Base-by-base conservation (phyloP, 2,797 vertebrate genomes). In the Liasis olivaceus region DNA sequence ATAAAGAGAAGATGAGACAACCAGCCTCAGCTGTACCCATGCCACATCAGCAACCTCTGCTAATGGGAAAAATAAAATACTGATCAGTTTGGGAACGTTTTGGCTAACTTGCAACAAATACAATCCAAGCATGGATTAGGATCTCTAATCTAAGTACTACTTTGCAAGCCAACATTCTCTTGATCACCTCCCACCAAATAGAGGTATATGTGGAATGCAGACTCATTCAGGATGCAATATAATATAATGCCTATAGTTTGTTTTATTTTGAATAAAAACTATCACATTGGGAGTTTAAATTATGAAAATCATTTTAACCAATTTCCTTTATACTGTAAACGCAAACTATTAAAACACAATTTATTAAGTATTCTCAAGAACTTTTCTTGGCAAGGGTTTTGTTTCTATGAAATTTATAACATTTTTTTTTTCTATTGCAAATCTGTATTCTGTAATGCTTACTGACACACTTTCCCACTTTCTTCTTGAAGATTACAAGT, bases 401-500 rank as follows among this genome's bases (percentile, higher is more conserved):
- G 9, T 36, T 64, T 88, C 81, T 85, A 51, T 56, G 58, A 28
- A 31, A 93, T 31, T 51, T 36, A 64, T 88, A 84, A 59, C 47
- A 60, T 15, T 47, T 12, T 63, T 64, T n/a, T 64, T n/a, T 87
- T 77, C 28, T 20, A 51, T 85, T 66, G 60, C 36, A 91, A 59
- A 91, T 91, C 24, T 26, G 59, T 31, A 51, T 91, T 62, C 22
- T 5, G 42, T 84, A 85, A 85, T 20, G 15, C 88, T 91, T 89
- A 60, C 60, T 72, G 81, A 85, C 42, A 54, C 56, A 72, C n/a
- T 26, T 54, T 54, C 85, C 42, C 42, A 47, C 51, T 85, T 89
- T 24, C 63, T 66, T 91, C 63, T 54, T 72, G 36, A 91, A 47
- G 63, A 91, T 89, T 69, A 89, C 86, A 87, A 86, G 47, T 11